Evolutionary conservation across 2,797 vertebrate genomes (phyloP).

Genomic region (Tapera naevia): DNA sequence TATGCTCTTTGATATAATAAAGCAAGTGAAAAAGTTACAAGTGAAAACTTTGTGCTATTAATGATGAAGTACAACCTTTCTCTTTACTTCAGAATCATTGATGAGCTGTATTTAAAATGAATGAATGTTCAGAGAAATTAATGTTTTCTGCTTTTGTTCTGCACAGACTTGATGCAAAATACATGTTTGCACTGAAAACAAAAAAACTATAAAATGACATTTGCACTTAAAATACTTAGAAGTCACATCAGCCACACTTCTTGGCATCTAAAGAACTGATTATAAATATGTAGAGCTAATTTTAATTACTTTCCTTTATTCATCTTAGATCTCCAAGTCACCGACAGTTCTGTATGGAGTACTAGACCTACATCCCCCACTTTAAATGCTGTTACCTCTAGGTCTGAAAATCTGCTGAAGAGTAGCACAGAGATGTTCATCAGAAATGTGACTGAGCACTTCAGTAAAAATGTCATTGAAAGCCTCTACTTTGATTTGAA

Average conservation of each 20-base stretch:
- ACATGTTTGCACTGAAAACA: background rate
- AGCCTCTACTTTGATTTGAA: conserved; percentile 9
- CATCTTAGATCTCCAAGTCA: conserved; percentile 60
- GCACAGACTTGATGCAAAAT: background rate
- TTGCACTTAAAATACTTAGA: background rate
- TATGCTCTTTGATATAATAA: background rate
- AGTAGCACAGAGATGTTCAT: conserved; percentile 62
- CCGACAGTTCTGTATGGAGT: conserved; percentile 46
- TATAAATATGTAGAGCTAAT: background rate
- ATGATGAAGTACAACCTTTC: background rate
- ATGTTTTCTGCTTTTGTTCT: background rate
- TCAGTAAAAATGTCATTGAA: conserved; percentile 39
- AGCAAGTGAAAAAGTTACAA: background rate
- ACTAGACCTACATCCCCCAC: conserved; percentile 30
- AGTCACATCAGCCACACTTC: background rate
- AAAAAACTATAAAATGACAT: background rate
- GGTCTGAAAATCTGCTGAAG: conserved; percentile 5
- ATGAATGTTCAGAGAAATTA: background rate
- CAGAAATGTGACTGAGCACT: conserved; percentile 28
- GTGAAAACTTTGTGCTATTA: background rate
- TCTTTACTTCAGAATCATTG: background rate
- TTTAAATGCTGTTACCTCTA: conserved; percentile 19
- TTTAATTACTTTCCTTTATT: conserved; percentile 48
- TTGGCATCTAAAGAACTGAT: background rate
- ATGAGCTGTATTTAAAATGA: background rate